Evolutionary conservation across 2,113 vertebrate species (phyloP), one percentile per base, ranked within the genome.

Genomic region (Neogobius melanostomus): DNA sequence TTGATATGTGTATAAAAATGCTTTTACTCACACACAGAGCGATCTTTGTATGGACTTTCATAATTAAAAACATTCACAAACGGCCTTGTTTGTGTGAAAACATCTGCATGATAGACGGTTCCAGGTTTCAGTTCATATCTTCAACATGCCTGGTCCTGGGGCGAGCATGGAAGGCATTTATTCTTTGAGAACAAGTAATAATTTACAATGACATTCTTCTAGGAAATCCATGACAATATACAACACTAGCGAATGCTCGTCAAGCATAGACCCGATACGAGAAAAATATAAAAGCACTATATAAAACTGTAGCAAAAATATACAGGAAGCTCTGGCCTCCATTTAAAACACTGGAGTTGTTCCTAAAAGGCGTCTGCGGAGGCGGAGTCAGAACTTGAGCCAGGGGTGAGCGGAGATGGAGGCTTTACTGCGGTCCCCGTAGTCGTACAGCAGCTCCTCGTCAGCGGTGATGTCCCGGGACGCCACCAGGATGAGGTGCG

Each of bases 401-500:
- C 36, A 99, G 0, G 97, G 98, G 68, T 99, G 91, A 75, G 97
- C 97, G 50, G 90, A 93, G 61, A 97, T 87, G 45, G 97, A 95
- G 15, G 92, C 93, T 89, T 93, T 94, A 87, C 97, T 99, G 36
- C 96, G 93, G 84, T 99, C 97, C 0, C 97, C 97, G 0, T 99
- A 98, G 85, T 99, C 97, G 0, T 99, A 98, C 42, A 99, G 91
- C 7, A 99, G 93, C 89, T 99, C 97, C 84, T 99, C 97, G 9
- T 93, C 96, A 0, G 89, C 90, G 51, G 84, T 48, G 60, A 99
- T 95, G 92, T 98, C 95, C 48, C 92, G 94, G 68, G 96, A 94
- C 6, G 97, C 95, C 12, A 99, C 92, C 71, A 99, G 81, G 80
- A 99, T 97, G 82, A 99, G 95, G 86, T 98, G 97, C 74, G 98